Percentiles rank a stretch among this genome's conserved stretches.
Evolutionary conservation across 2,888 invertebrate genomes (phyloP).

Genomic region (Galeopsomyia nigrocyanea): DNA sequence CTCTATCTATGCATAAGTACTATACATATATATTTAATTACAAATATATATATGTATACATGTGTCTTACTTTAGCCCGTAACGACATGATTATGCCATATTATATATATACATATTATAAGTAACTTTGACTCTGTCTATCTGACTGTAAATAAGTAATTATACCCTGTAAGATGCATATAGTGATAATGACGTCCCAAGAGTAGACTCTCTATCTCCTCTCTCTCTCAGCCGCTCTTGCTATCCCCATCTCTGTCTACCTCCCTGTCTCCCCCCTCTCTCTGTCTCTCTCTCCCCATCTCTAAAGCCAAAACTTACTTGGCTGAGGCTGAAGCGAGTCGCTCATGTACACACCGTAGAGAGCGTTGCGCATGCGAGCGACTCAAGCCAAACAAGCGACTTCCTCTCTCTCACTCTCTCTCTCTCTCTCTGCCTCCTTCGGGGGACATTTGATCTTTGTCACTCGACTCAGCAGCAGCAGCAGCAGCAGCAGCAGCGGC

Average conservation of each 20-base stretch:
- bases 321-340: background rate
- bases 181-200: conserved; percentile 47
- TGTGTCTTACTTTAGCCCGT: conserved; percentile 39
- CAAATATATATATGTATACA: conserved; percentile 41
- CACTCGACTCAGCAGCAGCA: too few relatives aligned
- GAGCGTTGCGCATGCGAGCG: too few relatives aligned
- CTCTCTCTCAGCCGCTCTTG: background rate
- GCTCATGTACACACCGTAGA: too few relatives aligned
- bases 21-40: conserved; percentile 33
- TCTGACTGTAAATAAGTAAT: conserved; percentile 53
- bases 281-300: background rate
- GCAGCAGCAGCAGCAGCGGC: too few relatives aligned
- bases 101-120: conserved; percentile 14
- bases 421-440: too few relatives aligned
- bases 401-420: too few relatives aligned
- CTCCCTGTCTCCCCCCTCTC: background rate
- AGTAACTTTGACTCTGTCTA: conserved; percentile 27
- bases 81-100: conserved; percentile 15
- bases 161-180: conserved; percentile 38
- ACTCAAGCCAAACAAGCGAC: background rate
- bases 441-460: too few relatives aligned
- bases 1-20: background rate
- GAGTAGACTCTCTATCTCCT: conserved; percentile 44
- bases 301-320: background rate
- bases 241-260: background rate